These are phyloP conservation scores for Pachyrhynchus sulphureomaculatus DNA, from an alignment of 1,140 invertebrate genomes.

Conservation along the genomic window DNA sequence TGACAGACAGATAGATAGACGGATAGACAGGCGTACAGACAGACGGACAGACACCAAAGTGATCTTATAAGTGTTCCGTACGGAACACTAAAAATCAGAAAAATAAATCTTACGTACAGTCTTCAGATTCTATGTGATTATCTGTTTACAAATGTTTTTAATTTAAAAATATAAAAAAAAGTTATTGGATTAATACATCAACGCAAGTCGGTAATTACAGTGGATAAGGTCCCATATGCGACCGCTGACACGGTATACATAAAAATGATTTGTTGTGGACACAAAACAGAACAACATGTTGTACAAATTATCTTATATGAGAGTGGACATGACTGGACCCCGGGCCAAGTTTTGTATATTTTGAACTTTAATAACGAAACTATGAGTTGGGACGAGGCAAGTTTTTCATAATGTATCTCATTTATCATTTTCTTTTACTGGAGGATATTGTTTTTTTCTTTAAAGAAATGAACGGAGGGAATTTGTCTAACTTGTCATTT, in stretches of 20 bases:
- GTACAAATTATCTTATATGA: conserved; percentile 32
- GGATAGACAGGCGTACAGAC: too few species aligned
- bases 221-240: conserved; percentile 7
- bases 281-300: conserved; percentile 29
- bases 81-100: too few species aligned
- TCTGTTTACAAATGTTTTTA: too few species aligned
- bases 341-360: conserved; percentile 31
- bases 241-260: conserved; percentile 25
- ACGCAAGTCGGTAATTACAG: conserved; percentile 16
- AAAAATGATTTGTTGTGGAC: conserved; percentile 33
- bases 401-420: conserved; percentile 19
- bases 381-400: conserved; percentile 11
- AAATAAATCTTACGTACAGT: too few species aligned
- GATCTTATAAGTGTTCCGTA: too few species aligned
- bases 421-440: conserved; percentile 23
- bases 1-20: too few species aligned
- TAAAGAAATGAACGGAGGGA: too few species aligned
- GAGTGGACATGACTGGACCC: conserved; percentile 18
- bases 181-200: conserved; percentile 25
- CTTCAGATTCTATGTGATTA: too few species aligned
- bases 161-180: too few species aligned
- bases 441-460: too few species aligned
- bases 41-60: too few species aligned
- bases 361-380: conserved; percentile 31
- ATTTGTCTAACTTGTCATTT: too few species aligned